Evolutionary conservation across 2,113 vertebrate genomes (phyloP).

Genomic region (Neofelis nebulosa): DNA sequence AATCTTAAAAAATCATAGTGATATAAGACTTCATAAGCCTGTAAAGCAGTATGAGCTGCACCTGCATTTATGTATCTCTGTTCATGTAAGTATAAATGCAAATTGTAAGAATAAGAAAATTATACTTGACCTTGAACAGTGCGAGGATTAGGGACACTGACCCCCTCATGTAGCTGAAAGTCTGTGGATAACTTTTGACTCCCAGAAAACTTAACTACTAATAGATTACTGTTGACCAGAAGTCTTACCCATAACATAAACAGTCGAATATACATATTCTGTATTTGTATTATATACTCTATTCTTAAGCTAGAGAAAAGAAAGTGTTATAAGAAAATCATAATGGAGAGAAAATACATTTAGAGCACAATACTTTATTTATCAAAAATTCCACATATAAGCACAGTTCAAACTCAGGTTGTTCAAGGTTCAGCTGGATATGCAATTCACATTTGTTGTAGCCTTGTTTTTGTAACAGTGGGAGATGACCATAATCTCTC

Average conservation of each 20-base stretch:
- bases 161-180: background rate
- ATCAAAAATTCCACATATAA: background rate
- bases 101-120: slow-evolving; percentile 83
- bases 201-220: background rate
- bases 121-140: background rate
- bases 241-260: background rate
- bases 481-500: slow-evolving; percentile 79
- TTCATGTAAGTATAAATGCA: slow-evolving; percentile 74
- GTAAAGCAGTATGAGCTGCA: slow-evolving; percentile 61
- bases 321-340: background rate
- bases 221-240: background rate
- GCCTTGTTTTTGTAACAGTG: slow-evolving; percentile 76
- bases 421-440: background rate
- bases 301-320: background rate
- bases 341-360: background rate
- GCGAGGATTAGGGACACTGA: too few relatives aligned
- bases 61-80: slow-evolving; percentile 65
- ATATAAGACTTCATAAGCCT: slow-evolving; percentile 69
- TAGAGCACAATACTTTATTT: background rate
- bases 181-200: background rate
- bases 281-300: background rate
- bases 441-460: slow-evolving; percentile 81
- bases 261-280: background rate
- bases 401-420: background rate
- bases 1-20: slow-evolving; percentile 49